Evolutionary conservation across 30 jellyfish, hydroid and myxozoan species (phyloP), one percentile per base, ranked within the genome.

Genomic region (Nemopilema nomurai): DNA sequence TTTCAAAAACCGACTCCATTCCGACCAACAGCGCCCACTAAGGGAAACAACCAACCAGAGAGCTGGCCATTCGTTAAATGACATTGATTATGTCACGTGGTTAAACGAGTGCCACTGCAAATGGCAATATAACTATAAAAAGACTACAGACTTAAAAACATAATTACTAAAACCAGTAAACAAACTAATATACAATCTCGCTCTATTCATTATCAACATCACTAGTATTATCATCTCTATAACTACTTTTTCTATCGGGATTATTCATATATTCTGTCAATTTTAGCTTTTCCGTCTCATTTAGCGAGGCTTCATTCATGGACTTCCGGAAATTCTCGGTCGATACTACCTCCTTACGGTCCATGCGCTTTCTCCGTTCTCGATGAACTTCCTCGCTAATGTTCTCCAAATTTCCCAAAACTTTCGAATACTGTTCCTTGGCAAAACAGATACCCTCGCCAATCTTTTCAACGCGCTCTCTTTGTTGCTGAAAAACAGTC

Each of bases 341-440:
- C 16, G 76, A 64, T n/a, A 52, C 75, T 8, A 68, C 75, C 31
- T 63, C 76, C 22, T 67, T 79, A 8, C 71, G 20, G 1, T 28
- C 62, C 25, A 81, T 63, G 33, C 31, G 74, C 1, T 27, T 64
- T 79, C 81, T 79, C 21, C 97, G 88, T 82, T 67, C 79, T 24
- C 89, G 75, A 70, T 91, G 97, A 9, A 91, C 86, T 41, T 91
- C 98, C 67, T 93, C 98, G 84, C 98, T 93, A 28, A 93, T 93
- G 28, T 41, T 73, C 67, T 93, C 97, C 13, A 91, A 89, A 49
- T 91, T 87, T 31, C 92, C 86, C 27, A 91, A 74, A 26, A 90
- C 92, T 62, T 72, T 78, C 13, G 97, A 81, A 67, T 93, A 93
- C 32, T 74, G 85, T 31, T 74, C 91, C 64, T 93, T 93, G 24